A percentile compares a stretch with the other conserved stretches of the same genome.
Evolutionary conservation across 1,140 invertebrate species (phyloP).

Genomic region (Anastrepha ludens): DNA sequence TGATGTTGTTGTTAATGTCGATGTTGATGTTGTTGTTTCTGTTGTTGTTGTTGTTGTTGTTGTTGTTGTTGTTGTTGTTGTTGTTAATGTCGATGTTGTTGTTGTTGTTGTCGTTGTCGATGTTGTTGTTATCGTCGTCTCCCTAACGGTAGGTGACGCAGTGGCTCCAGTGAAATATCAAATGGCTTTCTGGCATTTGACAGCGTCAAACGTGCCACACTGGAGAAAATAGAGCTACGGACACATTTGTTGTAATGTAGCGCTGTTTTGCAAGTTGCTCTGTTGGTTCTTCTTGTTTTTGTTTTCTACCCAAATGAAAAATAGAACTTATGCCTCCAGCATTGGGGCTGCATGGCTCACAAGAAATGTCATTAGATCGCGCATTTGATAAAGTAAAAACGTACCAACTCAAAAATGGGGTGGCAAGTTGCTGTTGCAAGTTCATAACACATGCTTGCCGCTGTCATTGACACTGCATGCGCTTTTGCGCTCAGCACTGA

Average conservation of each 20-base stretch:
- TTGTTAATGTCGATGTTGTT: background rate
- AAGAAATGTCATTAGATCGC: slow-evolving; percentile 43
- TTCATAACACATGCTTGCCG: slow-evolving; percentile 42
- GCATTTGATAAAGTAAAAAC: slow-evolving; percentile 20
- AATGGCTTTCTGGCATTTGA: slow-evolving; percentile 1
- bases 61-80: background rate
- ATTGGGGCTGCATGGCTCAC: slow-evolving; percentile 7
- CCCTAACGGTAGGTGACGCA: slow-evolving; percentile 39
- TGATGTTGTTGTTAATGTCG: background rate
- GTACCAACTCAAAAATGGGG: background rate
- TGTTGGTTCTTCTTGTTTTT: background rate
- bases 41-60: background rate
- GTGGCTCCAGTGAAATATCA: background rate
- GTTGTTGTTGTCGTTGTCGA: background rate
- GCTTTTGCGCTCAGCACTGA: slow-evolving; percentile 5
- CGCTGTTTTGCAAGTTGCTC: background rate
- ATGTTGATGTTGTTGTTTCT: background rate
- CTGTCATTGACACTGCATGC: background rate
- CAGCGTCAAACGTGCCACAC: slow-evolving; percentile 42
- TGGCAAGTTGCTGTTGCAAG: slow-evolving; percentile 13
- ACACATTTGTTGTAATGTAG: background rate
- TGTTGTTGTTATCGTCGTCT: background rate
- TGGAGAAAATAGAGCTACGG: background rate
- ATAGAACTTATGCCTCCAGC: background rate
- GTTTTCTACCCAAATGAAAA: background rate